These are phyloP conservation scores for Chaitophorus viminalis DNA, from an alignment of 2,888 invertebrate genomes.

Conservation along the genomic window DNA sequence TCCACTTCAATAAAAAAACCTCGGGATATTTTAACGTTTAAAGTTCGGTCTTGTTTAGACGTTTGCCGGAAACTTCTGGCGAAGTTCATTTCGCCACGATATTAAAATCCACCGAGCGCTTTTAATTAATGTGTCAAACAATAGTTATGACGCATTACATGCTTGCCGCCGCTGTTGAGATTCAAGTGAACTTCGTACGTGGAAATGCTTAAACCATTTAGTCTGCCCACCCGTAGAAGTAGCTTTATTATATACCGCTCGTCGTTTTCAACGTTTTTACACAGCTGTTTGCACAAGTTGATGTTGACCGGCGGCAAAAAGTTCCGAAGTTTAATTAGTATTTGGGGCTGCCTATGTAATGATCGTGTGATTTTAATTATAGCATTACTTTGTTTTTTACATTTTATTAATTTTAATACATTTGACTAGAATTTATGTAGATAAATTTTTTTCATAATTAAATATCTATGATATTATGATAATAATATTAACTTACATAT, in stretches of 20 bases:
- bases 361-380: conserved; percentile 27
- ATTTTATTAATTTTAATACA: not conserved
- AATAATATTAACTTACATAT: no score
- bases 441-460: no score
- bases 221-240: conserved; percentile 28
- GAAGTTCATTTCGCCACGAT: conserved; percentile 46
- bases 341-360: not conserved
- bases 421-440: not conserved
- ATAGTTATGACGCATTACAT: conserved; percentile 52
- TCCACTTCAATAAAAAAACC: not conserved
- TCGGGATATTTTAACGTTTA: conserved; percentile 21
- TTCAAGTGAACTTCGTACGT: conserved; percentile 35
- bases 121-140: conserved; percentile 61
- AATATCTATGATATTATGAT: no score
- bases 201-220: conserved; percentile 50
- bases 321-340: conserved; percentile 46
- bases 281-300: conserved; percentile 49
- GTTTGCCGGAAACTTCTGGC: conserved; percentile 26
- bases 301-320: conserved; percentile 35
- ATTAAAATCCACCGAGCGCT: conserved; percentile 43
- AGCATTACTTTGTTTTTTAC: conserved; percentile 12
- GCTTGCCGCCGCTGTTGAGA: conserved; percentile 18
- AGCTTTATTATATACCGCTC: conserved; percentile 28
- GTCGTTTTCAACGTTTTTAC: conserved; percentile 34
- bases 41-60: conserved; percentile 54